Conservation (phyloP, 53 echinoderm and acorn worm genomes). For the Zoroaster sp. region DNA sequence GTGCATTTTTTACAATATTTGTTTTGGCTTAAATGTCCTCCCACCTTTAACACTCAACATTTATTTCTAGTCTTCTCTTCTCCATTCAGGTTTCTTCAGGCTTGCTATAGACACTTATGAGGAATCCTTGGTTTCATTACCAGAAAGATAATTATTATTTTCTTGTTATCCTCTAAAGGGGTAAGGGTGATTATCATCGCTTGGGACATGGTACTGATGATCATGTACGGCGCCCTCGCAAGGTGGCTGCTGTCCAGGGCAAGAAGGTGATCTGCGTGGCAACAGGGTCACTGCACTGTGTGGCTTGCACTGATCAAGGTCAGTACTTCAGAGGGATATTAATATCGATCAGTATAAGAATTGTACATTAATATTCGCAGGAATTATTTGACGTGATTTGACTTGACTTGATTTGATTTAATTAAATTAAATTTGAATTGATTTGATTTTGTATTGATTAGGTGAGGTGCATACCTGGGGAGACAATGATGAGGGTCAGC, state of each 20-base stretch:
- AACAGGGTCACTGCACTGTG: conserved; percentile 98
- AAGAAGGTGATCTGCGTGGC: conserved; percentile 96
- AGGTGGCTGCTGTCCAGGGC: conserved; percentile 97
- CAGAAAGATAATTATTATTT: neutral
- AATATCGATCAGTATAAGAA: neutral
- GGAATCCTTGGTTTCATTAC: too few relatives aligned
- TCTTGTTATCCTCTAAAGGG: conserved; percentile 63
- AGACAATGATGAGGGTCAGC: conserved; percentile 98
- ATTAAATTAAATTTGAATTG: neutral
- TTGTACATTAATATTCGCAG: neutral
- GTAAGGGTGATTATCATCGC: conserved; percentile 97
- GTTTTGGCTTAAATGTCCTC: too few relatives aligned
- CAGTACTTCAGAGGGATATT: neutral
- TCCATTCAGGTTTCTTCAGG: too few relatives aligned
- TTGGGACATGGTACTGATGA: conserved; percentile 97
- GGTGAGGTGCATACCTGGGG: conserved; percentile 99
- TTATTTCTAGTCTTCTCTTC: too few relatives aligned
- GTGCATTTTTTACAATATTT: too few relatives aligned
- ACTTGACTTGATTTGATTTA: neutral
- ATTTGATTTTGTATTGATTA: neutral
- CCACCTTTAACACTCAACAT: too few relatives aligned
- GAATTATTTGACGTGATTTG: neutral
- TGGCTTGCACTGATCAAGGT: conserved; percentile 93
- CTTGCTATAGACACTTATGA: too few relatives aligned
- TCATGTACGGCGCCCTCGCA: conserved; percentile 95